A percentile compares a stretch with the other conserved stretches of the same genome.
phyloP scores from a whole-genome alignment of 2,797 vertebrate species.

The Octomys mimax region DNA sequence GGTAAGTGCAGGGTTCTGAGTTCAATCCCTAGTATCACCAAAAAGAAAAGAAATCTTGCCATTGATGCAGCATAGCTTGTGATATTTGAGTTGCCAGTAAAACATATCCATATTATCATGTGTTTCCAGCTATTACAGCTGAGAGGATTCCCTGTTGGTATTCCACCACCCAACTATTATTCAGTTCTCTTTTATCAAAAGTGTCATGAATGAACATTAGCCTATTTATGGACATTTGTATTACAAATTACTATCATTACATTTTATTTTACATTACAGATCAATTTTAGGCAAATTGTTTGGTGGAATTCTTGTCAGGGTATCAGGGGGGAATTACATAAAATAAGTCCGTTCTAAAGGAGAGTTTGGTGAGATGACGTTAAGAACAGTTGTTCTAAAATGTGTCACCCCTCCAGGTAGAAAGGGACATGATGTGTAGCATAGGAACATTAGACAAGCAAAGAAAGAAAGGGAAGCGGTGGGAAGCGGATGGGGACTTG shows the following conservation, averaged over 20 bases:
- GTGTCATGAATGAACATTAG: slow-evolving; percentile 50
- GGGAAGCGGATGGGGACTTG: neutral
- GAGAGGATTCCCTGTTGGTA: neutral
- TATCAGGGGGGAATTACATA: neutral
- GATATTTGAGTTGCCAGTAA: slow-evolving; percentile 59
- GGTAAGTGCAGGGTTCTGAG: no score
- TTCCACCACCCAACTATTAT: neutral
- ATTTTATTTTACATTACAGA: neutral
- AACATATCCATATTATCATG: neutral
- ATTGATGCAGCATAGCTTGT: slow-evolving; percentile 26
- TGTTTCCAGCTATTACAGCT: neutral
- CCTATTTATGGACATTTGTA: slow-evolving; percentile 33
- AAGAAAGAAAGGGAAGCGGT: neutral
- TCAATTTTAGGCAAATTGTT: neutral
- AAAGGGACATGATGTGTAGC: neutral
- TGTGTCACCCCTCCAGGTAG: neutral
- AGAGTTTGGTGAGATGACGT: neutral
- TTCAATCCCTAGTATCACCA: no score
- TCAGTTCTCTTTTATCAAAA: slow-evolving; percentile 34
- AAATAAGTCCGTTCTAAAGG: slow-evolving; percentile 37
- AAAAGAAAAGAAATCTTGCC: neutral
- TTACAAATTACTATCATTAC: slow-evolving; percentile 18
- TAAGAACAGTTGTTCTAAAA: slow-evolving; percentile 33
- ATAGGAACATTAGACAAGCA: neutral
- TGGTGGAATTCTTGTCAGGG: slow-evolving; percentile 8